These are phyloP conservation scores for Labia minor DNA, from an alignment of 2,888 invertebrate genomes.

Conservation along the genomic window DNA sequence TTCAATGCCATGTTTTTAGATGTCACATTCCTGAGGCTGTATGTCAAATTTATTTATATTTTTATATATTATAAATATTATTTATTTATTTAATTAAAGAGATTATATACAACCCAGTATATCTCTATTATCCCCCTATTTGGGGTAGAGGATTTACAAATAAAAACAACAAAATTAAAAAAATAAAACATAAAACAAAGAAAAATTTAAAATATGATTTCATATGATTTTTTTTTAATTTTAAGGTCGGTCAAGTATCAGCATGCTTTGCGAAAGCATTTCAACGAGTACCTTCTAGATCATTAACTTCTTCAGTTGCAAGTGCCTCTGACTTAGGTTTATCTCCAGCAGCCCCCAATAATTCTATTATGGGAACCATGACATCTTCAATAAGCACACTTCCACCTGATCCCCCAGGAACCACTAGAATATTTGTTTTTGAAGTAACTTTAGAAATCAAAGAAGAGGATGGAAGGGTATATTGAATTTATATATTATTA, in stretches of 20 bases:
- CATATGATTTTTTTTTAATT: conserved; percentile 19
- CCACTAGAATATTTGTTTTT: conserved; percentile 39
- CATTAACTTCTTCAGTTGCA: conserved; percentile 65
- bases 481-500: too few relatives aligned
- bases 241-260: conserved; percentile 44
- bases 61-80: too few relatives aligned
- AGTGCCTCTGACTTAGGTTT: conserved; percentile 44
- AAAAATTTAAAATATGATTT: too few relatives aligned
- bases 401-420: conserved; percentile 8
- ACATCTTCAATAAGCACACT: background rate
- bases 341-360: conserved; percentile 24
- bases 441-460: conserved; percentile 88
- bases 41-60: conserved; percentile 34
- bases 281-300: conserved; percentile 64
- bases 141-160: too few relatives aligned
- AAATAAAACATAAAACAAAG: too few relatives aligned
- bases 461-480: conserved; percentile 80
- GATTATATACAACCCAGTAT: too few relatives aligned
- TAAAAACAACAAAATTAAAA: too few relatives aligned
- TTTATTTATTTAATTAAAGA: too few relatives aligned
- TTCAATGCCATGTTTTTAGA: conserved; percentile 95
- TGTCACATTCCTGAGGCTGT: conserved; percentile 92
- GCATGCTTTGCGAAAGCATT: conserved; percentile 88
- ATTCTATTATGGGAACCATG: conserved; percentile 24
- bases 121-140: too few relatives aligned